Evolutionary conservation across 2,113 vertebrate genomes (phyloP).

Genomic region (Echinops telfairi): DNA sequence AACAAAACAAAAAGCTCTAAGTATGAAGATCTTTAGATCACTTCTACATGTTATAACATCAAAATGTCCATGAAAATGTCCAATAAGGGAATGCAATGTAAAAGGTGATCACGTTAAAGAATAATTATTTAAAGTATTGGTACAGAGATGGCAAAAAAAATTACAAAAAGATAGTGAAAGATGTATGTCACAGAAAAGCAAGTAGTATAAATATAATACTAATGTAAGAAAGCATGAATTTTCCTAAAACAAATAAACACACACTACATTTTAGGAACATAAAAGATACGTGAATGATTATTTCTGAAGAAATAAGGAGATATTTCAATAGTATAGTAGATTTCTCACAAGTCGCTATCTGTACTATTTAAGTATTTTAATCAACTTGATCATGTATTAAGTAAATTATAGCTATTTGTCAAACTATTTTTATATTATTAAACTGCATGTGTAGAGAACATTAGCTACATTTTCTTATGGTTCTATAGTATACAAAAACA

Average conservation of each 20-base stretch:
- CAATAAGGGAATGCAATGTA: not conserved
- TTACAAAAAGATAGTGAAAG: slow-evolving; percentile 33
- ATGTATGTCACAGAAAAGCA: not conserved
- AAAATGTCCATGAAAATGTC: slow-evolving; percentile 45
- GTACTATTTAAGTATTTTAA: slow-evolving; percentile 14
- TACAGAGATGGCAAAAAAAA: not conserved
- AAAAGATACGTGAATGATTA: slow-evolving; percentile 21
- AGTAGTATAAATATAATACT: slow-evolving; percentile 1
- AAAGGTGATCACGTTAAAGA: not conserved
- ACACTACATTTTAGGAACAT: not conserved
- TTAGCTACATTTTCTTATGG: slow-evolving; percentile 25
- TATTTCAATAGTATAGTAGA: not conserved
- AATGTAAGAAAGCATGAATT: not conserved
- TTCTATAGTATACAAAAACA: not conserved
- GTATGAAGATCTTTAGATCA: not conserved
- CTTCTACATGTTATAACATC: slow-evolving; percentile 24
- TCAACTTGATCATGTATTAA: slow-evolving; percentile 33
- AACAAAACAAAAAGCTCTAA: slow-evolving; percentile 29
- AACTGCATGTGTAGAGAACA: not conserved
- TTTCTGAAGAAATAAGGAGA: not conserved
- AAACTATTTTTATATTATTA: not conserved
- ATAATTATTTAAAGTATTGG: not conserved
- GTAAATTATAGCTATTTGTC: not conserved
- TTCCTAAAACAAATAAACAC: not conserved
- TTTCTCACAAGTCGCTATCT: not conserved